These are phyloP conservation scores for Microvelia longipes DNA, from an alignment of 1,140 invertebrate genomes.

Conservation along the genomic window DNA sequence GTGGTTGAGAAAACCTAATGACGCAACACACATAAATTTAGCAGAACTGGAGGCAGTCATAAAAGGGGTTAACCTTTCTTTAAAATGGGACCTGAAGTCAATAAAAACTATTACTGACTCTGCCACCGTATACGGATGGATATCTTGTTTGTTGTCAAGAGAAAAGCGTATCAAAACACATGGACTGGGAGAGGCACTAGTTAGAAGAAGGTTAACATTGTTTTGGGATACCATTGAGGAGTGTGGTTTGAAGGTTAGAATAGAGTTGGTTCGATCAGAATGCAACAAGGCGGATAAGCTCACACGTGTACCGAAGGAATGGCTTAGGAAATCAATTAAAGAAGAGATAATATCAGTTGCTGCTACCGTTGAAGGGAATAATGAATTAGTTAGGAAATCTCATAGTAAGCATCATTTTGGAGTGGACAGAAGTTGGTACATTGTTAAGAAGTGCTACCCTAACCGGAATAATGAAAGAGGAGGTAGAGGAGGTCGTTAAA, in stretches of 20 bases:
- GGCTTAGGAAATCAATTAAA: too few species aligned
- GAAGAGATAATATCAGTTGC: too few species aligned
- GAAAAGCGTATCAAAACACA: not conserved
- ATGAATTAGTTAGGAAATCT: too few species aligned
- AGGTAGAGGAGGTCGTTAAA: not conserved
- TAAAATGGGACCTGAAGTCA: not conserved
- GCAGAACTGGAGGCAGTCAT: not conserved
- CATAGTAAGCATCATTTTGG: not conserved
- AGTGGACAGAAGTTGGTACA: not conserved
- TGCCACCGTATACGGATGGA: not conserved
- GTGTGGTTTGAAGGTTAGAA: not conserved
- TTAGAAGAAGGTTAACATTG: not conserved
- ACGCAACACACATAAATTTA: not conserved
- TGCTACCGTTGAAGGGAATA: too few species aligned
- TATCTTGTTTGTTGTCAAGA: not conserved
- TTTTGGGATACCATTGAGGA: not conserved
- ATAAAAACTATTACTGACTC: not conserved
- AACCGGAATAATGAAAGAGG: not conserved
- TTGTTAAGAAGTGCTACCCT: not conserved
- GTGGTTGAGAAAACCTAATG: not conserved
- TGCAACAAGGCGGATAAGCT: not conserved
- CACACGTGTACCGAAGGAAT: not conserved
- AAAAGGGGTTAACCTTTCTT: not conserved
- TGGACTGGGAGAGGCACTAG: not conserved
- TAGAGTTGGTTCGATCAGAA: not conserved